Conservation (phyloP, 2,888 invertebrate genomes). For the Plebejus melissa region DNA sequence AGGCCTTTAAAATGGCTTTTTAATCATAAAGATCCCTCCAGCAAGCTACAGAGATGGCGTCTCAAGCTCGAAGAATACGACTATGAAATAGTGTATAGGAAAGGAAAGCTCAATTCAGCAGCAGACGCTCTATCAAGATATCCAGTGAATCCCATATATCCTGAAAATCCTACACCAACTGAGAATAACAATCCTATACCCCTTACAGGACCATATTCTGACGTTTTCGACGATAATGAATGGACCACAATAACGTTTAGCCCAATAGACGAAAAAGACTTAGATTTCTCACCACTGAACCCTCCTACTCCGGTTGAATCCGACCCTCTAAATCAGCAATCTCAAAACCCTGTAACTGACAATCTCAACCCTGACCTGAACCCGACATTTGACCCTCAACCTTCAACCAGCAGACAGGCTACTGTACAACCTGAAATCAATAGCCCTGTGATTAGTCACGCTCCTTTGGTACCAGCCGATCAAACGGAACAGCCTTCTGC, state of each 20-base stretch:
- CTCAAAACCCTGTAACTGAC: background rate
- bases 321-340: background rate
- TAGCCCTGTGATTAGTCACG: background rate
- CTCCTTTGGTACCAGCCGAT: background rate
- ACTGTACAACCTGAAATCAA: background rate
- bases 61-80: slow-evolving; percentile 15
- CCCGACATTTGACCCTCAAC: background rate
- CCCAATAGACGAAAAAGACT: background rate
- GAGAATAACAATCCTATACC: background rate
- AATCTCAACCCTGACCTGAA: background rate
- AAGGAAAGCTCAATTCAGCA: background rate
- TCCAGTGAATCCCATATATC: slow-evolving; percentile 1
- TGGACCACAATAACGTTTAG: background rate
- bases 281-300: background rate
- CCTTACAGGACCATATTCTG: background rate
- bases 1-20: slow-evolving; percentile 36
- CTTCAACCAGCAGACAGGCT: slow-evolving; percentile 8
- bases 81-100: slow-evolving; percentile 4
- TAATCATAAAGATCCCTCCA: slow-evolving; percentile 35
- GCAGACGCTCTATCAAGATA: background rate
- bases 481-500: background rate
- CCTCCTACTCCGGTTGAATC: background rate
- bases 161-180: background rate
- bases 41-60: slow-evolving; percentile 35
- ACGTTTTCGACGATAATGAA: too few relatives aligned